Base-by-base conservation (phyloP, 2,797 vertebrate species). In the Semotilus atromaculatus region DNA sequence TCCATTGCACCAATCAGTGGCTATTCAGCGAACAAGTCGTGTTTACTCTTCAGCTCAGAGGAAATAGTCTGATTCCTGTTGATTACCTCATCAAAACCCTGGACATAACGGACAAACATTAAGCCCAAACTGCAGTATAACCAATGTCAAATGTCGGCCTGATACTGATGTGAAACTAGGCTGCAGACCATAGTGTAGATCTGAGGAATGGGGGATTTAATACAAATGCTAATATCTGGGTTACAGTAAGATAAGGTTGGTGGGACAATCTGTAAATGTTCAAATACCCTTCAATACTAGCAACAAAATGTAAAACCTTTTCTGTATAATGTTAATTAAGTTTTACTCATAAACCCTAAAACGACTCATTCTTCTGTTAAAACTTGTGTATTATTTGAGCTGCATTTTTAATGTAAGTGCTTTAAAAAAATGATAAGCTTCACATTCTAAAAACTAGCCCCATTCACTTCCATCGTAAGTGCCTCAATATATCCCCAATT, bases 51-150 rank as follows among this genome's bases (percentile, higher is more conserved):
- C 70, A 68, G 73, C 85, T 85, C 38, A 38, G 64, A 82, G 86
- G 87, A 91, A 91, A 85, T 88, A 81, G 80, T 74, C 79, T 76
- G 85, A 89, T 87, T 90, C 72, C 43, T 67, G 70, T 85, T 90
- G 88, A 89, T 90, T 88, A 85, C 82, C 74, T 85, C 83, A 78
- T 82, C 73, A 88, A 83, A 83, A 85, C 80, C 43, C n/a, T 60
- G 78, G 66, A 78, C 53, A 74, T 66, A 80, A 79, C 19, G 64
- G 72, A 85, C 84, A 88, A 85, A 87, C 84, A 86, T 88, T 87
- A 85, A 71, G 85, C 40, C 72, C 78, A 80, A 79, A 73, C 82
- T 80, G 70, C 83, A 58, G 64, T 60, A 66, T 82, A 86, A 88
- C 71, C 66, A 72, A 85, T 74, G 86, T 85, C 81, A 85, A 87